phyloP scores from a whole-genome alignment of 1,140 invertebrate genomes.

The Caenorhabditis briggsae region DNA sequence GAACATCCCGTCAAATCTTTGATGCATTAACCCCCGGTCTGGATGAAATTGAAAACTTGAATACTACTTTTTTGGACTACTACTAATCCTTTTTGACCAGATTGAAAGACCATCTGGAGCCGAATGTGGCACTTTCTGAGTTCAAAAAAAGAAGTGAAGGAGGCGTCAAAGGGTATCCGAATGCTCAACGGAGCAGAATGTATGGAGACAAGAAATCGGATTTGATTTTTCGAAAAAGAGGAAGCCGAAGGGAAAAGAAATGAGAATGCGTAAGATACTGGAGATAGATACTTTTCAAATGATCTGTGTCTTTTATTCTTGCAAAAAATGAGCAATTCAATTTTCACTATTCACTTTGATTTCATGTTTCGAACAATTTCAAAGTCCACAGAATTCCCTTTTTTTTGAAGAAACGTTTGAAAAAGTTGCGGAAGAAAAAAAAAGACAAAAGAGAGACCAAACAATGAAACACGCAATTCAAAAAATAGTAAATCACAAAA shows the following conservation, averaged over 20 bases:
- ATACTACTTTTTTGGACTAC: background rate
- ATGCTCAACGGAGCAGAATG: slow-evolving; percentile 41
- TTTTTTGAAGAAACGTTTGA: background rate
- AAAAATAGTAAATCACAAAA: slow-evolving; percentile 3
- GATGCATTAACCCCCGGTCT: background rate
- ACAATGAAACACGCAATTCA: slow-evolving; percentile 24
- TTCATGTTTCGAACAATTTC: slow-evolving; percentile 28
- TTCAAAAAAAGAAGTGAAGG: slow-evolving; percentile 23
- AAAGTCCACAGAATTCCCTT: background rate
- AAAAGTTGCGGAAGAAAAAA: slow-evolving; percentile 18
- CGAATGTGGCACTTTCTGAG: background rate
- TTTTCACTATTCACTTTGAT: background rate
- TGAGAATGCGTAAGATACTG: background rate
- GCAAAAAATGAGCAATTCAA: background rate
- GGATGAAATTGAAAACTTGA: background rate
- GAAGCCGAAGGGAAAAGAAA: background rate
- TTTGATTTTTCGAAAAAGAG: background rate
- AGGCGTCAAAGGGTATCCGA: slow-evolving; percentile 27
- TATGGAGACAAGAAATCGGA: slow-evolving; percentile 18
- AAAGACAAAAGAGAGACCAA: slow-evolving; percentile 8
- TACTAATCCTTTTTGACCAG: background rate
- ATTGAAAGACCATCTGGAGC: slow-evolving; percentile 1
- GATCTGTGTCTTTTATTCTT: slow-evolving; percentile 25
- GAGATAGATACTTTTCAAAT: background rate
- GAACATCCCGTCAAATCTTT: background rate